Base-by-base conservation (phyloP, 1,140 invertebrate species). In the Drosophila repletoides region DNA sequence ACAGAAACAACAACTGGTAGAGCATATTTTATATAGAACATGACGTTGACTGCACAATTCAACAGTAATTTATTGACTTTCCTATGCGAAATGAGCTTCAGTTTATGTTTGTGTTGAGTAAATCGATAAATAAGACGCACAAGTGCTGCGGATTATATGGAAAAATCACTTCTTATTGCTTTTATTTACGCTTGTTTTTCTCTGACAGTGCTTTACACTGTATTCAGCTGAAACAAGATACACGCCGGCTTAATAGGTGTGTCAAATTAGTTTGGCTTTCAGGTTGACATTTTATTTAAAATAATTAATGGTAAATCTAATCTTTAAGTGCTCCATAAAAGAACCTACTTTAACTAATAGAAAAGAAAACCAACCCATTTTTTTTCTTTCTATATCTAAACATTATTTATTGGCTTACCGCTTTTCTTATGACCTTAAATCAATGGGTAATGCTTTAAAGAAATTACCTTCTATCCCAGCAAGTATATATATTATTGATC, bases 21-120 rank as follows among this genome's bases (percentile, higher is more conserved):
- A 63, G 46, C 46, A 64, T 58, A 67, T 72, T 67, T 80, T 80
- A 64, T 76, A 72, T 36, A 41, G 46, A 69, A 68, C 72, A 59
- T 59, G 72, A 55, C 72, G 59, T 76, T 76, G 76, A 80, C 72
- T 76, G 76, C 59, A 69, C 73, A 76, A 76, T 83, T 76, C 40
- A 72, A 72, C 72, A 69, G 77, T 83, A 80, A 80, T 80, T 80
- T 80, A 83, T 80, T 83, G 68, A 69, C 68, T 68, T 72, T 33
- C 31, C 46, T 45, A 26, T 26, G 28, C 38, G 67, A 74, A 74
- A 61, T 67, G 64, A 49, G 63, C n/a, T 65, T 70, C 31, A 40
- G 43, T 61, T 33, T 28, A 21, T 26, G 17, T 48, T 40, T 43
- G n/a, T 33, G 55, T 19, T 26, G 38, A 21, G 28, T 14, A 41